phyloP scores from a whole-genome alignment of 2,888 invertebrate genomes.

The Anarsia innoxiella region DNA sequence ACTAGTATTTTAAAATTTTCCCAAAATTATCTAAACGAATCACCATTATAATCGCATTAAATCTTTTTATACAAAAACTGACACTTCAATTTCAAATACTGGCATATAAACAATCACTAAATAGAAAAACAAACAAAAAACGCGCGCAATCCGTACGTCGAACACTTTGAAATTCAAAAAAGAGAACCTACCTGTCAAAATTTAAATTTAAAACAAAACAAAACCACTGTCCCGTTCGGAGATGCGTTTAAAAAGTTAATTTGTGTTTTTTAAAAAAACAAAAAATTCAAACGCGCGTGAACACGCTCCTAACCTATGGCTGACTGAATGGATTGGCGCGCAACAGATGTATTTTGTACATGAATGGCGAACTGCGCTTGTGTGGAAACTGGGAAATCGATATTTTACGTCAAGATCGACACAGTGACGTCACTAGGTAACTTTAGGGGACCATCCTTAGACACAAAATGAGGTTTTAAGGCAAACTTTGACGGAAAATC shows the following conservation, averaged over 20 bases:
- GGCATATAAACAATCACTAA: neutral
- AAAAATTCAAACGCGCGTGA: slow-evolving; percentile 36
- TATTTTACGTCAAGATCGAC: slow-evolving; percentile 30
- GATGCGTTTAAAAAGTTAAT: slow-evolving; percentile 18
- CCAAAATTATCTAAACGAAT: too few relatives aligned
- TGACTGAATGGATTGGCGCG: slow-evolving; percentile 47
- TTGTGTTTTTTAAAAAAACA: slow-evolving; percentile 31
- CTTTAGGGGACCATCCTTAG: too few relatives aligned
- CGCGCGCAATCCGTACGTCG: slow-evolving; percentile 26
- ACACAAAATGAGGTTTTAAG: neutral
- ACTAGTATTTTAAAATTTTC: too few relatives aligned
- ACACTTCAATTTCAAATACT: neutral
- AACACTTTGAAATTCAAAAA: slow-evolving; percentile 9
- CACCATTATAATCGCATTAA: too few relatives aligned
- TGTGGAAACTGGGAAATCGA: slow-evolving; percentile 53
- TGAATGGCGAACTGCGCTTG: slow-evolving; percentile 41
- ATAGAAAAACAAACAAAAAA: slow-evolving; percentile 10
- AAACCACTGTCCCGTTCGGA: neutral
- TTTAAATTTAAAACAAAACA: slow-evolving; percentile 1
- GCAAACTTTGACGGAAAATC: neutral
- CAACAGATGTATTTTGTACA: slow-evolving; percentile 68
- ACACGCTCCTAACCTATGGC: slow-evolving; percentile 44
- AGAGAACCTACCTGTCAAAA: too few relatives aligned
- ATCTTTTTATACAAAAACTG: too few relatives aligned
- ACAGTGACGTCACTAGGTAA: slow-evolving; percentile 6